phyloP scores from a whole-genome alignment of 2,113 vertebrate species.

The Apodemus speciosus region DNA sequence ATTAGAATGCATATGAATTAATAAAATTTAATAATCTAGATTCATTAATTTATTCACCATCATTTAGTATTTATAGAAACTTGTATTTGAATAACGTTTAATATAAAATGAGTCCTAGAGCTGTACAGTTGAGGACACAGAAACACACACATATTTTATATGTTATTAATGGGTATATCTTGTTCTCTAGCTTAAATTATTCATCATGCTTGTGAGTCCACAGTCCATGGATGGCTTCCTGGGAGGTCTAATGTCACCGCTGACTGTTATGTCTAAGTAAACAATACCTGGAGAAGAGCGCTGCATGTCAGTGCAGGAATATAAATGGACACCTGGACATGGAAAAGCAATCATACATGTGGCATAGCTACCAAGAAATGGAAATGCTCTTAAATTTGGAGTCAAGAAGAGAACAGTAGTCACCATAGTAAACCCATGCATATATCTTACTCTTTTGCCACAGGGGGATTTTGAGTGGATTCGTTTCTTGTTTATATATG shows the following conservation, averaged over 20 bases:
- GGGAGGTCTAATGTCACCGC: background rate
- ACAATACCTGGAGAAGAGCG: background rate
- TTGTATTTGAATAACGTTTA: constrained; percentile 18
- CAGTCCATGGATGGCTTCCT: background rate
- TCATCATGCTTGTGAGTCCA: background rate
- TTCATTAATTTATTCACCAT: constrained; percentile 18
- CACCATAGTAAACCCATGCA: background rate
- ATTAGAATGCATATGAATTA: constrained; percentile 35
- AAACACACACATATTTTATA: background rate
- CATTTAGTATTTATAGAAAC: background rate
- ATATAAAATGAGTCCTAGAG: constrained; percentile 3
- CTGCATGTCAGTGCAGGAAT: background rate
- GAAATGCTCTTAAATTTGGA: background rate
- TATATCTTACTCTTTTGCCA: background rate
- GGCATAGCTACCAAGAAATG: background rate
- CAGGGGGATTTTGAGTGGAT: background rate
- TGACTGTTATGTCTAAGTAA: background rate
- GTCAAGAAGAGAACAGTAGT: background rate
- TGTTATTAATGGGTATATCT: background rate
- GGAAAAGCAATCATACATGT: background rate
- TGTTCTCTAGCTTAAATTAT: constrained; percentile 2
- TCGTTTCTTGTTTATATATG: background rate
- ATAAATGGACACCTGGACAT: background rate
- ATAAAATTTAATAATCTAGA: background rate
- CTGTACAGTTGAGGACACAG: background rate